phyloP scores from a whole-genome alignment of 2,113 vertebrate genomes.

The Candoia aspera region DNA sequence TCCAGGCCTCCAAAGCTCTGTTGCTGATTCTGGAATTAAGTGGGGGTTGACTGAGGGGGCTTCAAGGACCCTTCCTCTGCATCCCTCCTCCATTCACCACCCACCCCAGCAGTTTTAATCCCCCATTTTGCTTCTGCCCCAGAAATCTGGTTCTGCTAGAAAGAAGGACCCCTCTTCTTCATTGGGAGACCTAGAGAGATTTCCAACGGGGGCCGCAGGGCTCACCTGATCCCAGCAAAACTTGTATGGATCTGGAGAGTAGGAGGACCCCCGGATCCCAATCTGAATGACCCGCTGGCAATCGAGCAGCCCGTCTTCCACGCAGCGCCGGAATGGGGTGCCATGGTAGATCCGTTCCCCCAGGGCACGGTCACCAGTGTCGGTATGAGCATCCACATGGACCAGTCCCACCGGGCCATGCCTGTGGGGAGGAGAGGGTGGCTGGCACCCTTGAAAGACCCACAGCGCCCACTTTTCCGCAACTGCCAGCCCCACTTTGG shows the following conservation, averaged over 20 bases:
- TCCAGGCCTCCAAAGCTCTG: no score
- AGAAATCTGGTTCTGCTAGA: background rate
- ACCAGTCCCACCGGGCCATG: constrained; percentile 89
- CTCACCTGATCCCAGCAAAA: constrained; percentile 86
- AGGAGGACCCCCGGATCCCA: constrained; percentile 85
- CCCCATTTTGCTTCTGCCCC: background rate
- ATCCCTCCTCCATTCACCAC: background rate
- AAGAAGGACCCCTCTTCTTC: background rate
- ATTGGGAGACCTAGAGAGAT: no score
- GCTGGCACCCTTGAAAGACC: background rate
- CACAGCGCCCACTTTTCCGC: constrained; percentile 80
- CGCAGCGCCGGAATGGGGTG: constrained; percentile 86
- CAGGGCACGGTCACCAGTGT: constrained; percentile 79
- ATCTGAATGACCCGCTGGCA: constrained; percentile 87
- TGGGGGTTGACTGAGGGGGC: no score
- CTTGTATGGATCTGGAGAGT: constrained; percentile 74
- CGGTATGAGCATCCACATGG: constrained; percentile 90
- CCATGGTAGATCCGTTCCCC: constrained; percentile 90
- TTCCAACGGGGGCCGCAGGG: background rate
- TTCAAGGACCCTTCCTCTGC: background rate
- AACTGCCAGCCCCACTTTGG: constrained; percentile 86
- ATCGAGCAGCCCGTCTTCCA: constrained; percentile 90
- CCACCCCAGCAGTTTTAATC: background rate
- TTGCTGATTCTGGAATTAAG: no score
- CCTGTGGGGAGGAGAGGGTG: constrained; percentile 53